Conservation (phyloP, 2,888 invertebrate genomes). For the Epinotia demarniana region DNA sequence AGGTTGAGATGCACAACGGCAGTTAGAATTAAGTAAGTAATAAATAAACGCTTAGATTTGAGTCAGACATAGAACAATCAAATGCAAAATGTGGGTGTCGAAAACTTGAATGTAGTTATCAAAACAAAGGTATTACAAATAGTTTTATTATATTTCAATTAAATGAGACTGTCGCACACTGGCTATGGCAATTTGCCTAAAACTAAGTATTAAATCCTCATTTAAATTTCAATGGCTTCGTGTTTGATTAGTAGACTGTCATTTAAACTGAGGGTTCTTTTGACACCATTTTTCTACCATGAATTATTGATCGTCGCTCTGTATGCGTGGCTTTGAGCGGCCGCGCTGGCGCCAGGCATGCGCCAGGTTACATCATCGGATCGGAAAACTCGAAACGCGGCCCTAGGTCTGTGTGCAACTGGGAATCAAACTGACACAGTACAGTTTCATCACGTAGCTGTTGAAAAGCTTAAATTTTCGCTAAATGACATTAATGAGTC, state of each 20-base stretch:
- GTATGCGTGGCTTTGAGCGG: conserved; percentile 47
- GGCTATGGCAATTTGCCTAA: conserved; percentile 29
- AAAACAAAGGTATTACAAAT: background rate
- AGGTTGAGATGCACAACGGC: background rate
- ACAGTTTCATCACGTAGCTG: conserved; percentile 71
- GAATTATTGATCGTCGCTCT: conserved; percentile 55
- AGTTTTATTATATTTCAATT: background rate
- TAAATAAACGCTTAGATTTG: background rate
- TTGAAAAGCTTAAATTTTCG: conserved; percentile 77
- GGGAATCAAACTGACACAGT: conserved; percentile 59
- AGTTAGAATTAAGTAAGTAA: background rate
- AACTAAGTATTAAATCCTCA: conserved; percentile 15
- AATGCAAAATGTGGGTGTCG: background rate
- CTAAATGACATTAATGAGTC: conserved; percentile 75
- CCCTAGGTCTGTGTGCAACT: conserved; percentile 66
- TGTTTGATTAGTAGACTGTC: conserved; percentile 31
- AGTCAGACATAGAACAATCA: background rate
- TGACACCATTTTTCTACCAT: conserved; percentile 51
- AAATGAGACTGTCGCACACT: background rate
- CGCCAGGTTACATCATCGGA: conserved; percentile 79
- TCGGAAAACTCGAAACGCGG: conserved; percentile 74
- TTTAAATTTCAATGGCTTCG: conserved; percentile 33
- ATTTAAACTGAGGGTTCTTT: conserved; percentile 47
- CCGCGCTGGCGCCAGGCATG: conserved; percentile 71
- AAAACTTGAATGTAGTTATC: background rate